Base-by-base conservation (phyloP, 35 echinoderm and acorn worm genomes). In the Strongylocentrotus purpuratus region DNA sequence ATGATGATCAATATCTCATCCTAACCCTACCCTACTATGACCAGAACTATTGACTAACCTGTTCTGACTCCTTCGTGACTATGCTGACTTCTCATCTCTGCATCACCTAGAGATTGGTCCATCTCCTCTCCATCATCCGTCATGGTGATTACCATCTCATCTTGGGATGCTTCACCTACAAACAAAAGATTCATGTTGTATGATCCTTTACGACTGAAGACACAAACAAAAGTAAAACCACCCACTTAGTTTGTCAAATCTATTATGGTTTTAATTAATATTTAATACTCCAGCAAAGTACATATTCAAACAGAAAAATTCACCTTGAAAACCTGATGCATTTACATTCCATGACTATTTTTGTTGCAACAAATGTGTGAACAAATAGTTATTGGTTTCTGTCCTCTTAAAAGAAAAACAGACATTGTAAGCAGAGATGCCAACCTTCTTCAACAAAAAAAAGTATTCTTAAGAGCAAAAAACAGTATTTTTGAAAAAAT, bases 61-160 rank as follows among this genome's bases (percentile, higher is more conserved):
- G 71, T 93, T 52, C 92, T 47, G 45, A 47, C 96, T 78, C 94
- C 96, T 94, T 97, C 95, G 61, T 99, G 93, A 48, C 96, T 96
- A 48, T 97, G 96, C 31, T 96, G 98, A 95, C 95, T 99, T 41
- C 88, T 95, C 98, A 99, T 96, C 95, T 99, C 98, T 28, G 94
- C 95, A 88, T 97, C 50, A 55, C 50, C 50, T 20, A 96, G 85
- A 28, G 95, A 92, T 45, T 95, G 98, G 41, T 99, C 98, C 41
- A 99, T 97, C 31, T 95, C 98, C 25, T 96, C 95, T 18, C 98
- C 98, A 88, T 99, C 98, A 71, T 99, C 98, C 32, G 98, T 97
- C 97, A 99, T 99, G 47, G 96, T 97, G 86, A 99, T 99, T 45
- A 99, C 97, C 98, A 99, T 99, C 93, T 99, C 98, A 94, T 99